Conservation (phyloP, 1,140 invertebrate genomes). For the Mesaphorura yosii region DNA sequence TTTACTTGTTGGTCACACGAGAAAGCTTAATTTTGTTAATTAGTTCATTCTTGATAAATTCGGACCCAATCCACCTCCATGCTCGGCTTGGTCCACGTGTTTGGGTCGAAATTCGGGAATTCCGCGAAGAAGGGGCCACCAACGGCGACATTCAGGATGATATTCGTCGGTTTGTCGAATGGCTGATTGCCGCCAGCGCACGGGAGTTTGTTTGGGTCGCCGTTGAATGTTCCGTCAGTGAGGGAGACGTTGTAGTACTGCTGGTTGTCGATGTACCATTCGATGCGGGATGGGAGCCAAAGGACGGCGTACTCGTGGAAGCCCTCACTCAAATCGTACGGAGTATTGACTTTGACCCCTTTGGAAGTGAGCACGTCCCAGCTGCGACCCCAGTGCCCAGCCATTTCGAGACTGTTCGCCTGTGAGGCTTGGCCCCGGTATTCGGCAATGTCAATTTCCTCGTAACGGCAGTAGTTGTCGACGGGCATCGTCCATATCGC, state of each 20-base stretch:
- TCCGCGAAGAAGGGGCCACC: constrained; percentile 15
- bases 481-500: constrained; percentile 9
- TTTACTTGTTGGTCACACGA: no score
- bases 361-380: constrained; percentile 15
- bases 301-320: constrained; percentile 28
- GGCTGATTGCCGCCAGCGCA: neutral
- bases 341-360: neutral
- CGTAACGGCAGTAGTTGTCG: constrained; percentile 16
- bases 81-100: constrained; percentile 15
- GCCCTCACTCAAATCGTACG: constrained; percentile 14
- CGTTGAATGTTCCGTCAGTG: constrained; percentile 11
- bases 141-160: constrained; percentile 21
- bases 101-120: neutral
- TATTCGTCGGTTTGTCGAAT: constrained; percentile 9
- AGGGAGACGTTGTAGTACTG: constrained; percentile 15
- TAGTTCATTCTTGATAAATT: constrained; percentile 17
- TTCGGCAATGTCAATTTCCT: constrained; percentile 28
- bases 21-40: no score
- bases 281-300: constrained; percentile 20
- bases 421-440: constrained; percentile 19
- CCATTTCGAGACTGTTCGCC: constrained; percentile 7
- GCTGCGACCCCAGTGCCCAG: constrained; percentile 16
- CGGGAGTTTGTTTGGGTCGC: constrained; percentile 10
- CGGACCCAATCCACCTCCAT: constrained; percentile 23
- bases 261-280: constrained; percentile 26